These are phyloP conservation scores for Cynopterus brachyotis DNA, from an alignment of 2,113 vertebrate species.

Conservation along the genomic window DNA sequence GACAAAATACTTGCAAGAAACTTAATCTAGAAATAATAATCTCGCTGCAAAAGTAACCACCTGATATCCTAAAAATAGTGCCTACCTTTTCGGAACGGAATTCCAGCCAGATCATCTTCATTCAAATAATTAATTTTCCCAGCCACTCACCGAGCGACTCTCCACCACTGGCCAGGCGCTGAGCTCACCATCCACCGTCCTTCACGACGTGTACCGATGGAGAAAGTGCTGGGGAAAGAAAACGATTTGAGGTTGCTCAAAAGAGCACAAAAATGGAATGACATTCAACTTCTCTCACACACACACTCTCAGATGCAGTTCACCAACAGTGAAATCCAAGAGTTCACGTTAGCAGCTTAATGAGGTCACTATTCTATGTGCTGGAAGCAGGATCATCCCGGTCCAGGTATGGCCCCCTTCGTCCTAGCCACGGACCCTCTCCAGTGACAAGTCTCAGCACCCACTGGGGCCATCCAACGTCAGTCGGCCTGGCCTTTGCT, in stretches of 20 bases:
- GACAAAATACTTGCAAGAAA: not conserved
- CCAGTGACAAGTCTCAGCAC: not conserved
- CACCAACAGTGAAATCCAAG: not conserved
- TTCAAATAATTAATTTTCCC: not conserved
- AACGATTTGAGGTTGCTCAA: not conserved
- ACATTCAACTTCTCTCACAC: not conserved
- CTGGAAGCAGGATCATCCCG: not conserved
- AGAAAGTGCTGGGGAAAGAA: not conserved
- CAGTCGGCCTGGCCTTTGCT: not conserved
- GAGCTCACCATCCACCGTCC: not conserved
- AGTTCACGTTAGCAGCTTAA: not conserved
- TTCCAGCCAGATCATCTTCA: not conserved
- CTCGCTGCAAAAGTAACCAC: not conserved
- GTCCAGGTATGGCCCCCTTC: fast-evolving
- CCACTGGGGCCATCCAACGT: fast-evolving
- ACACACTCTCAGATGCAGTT: not conserved
- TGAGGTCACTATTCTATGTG: not conserved
- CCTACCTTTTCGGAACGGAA: not conserved
- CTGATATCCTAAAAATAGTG: not conserved
- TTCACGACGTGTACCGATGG: not conserved
- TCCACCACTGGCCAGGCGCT: not conserved
- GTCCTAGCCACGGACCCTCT: not conserved
- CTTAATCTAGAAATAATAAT: not conserved
- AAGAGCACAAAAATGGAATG: not conserved
- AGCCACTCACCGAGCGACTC: not conserved